phyloP scores from a whole-genome alignment of 2,797 vertebrate genomes.

The Crocodylus rhombifer region DNA sequence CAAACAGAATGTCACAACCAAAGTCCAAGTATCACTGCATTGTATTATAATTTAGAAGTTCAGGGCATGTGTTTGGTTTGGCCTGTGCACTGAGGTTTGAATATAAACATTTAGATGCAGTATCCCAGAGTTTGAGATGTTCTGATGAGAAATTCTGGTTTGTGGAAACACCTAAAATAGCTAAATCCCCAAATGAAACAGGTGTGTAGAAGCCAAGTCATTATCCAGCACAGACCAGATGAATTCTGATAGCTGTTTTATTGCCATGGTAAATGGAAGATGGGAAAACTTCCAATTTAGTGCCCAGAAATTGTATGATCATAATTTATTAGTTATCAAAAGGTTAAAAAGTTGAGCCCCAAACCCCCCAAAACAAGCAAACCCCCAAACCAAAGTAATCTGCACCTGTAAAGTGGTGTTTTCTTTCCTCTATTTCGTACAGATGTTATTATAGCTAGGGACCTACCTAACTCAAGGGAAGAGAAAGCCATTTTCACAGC shows the following conservation, averaged over 20 bases:
- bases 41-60: background rate
- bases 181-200: background rate
- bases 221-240: background rate
- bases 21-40: background rate
- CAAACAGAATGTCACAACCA: background rate
- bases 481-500: too few species aligned
- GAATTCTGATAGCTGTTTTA: background rate
- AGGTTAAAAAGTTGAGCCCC: background rate
- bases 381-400: background rate
- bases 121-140: background rate
- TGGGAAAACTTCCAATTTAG: background rate
- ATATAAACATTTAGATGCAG: background rate
- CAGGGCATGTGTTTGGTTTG: background rate
- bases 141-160: background rate
- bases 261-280: slow-evolving; percentile 3
- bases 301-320: background rate
- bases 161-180: background rate
- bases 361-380: background rate
- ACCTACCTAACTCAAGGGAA: too few species aligned
- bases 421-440: background rate
- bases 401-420: background rate
- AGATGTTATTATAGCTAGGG: background rate
- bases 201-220: background rate
- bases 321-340: background rate
- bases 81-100: background rate